phyloP scores from a whole-genome alignment of 2,888 invertebrate genomes.

The Caenorhabditis doughertyi region DNA sequence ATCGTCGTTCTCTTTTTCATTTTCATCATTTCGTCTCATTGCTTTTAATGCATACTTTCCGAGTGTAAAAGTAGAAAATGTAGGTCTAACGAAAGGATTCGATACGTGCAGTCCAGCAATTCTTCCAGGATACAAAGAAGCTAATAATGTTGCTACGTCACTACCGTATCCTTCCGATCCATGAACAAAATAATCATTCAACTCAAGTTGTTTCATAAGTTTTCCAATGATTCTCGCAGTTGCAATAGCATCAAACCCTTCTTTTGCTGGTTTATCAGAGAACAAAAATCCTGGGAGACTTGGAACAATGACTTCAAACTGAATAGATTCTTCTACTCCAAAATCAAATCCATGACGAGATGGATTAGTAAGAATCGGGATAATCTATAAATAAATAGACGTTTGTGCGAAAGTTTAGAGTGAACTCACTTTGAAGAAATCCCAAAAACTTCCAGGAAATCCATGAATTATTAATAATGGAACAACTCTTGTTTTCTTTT shows the following conservation, averaged over 20 bases:
- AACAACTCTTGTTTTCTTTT: slow-evolving; percentile 57
- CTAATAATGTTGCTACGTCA: slow-evolving; percentile 69
- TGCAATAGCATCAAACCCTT: slow-evolving; percentile 63
- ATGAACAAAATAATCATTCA: slow-evolving; percentile 70
- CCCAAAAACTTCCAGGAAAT: slow-evolving; percentile 76
- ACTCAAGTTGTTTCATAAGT: slow-evolving; percentile 70
- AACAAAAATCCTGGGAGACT: slow-evolving; percentile 75
- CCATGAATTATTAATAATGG: slow-evolving; percentile 76
- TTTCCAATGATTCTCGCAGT: slow-evolving; percentile 67
- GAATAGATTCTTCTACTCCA: slow-evolving; percentile 68
- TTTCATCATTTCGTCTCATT: slow-evolving; percentile 2
- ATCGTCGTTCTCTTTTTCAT: background rate
- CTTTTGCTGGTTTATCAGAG: slow-evolving; percentile 68
- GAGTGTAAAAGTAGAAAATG: slow-evolving; percentile 58
- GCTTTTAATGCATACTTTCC: slow-evolving; percentile 46
- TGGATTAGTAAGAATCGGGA: slow-evolving; percentile 76
- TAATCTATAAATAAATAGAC: slow-evolving; percentile 50
- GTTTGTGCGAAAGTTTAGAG: no score
- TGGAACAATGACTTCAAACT: slow-evolving; percentile 76
- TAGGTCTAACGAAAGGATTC: slow-evolving; percentile 68
- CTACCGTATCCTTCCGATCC: slow-evolving; percentile 71
- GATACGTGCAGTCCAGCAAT: slow-evolving; percentile 71
- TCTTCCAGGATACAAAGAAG: slow-evolving; percentile 56
- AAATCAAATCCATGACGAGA: slow-evolving; percentile 76
- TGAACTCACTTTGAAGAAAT: slow-evolving; percentile 72